Evolutionary conservation across 1,140 invertebrate genomes (phyloP).

Genomic region (Dendrolimus kikuchii): DNA sequence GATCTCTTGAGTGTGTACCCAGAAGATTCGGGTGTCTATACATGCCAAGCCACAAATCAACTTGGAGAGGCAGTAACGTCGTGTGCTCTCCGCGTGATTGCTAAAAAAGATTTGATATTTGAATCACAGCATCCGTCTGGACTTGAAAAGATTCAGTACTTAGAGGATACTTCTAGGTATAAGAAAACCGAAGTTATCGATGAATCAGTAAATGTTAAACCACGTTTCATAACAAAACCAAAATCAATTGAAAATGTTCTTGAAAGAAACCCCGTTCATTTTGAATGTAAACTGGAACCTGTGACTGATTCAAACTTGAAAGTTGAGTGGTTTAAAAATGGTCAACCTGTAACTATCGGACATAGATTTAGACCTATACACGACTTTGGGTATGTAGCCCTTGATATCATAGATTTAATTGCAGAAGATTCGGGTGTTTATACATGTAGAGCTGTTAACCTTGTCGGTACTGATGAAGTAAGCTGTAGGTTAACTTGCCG

Average conservation of each 20-base stretch:
- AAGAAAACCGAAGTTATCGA: slow-evolving; percentile 87
- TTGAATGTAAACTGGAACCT: slow-evolving; percentile 98
- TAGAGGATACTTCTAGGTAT: slow-evolving; percentile 91
- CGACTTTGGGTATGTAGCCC: slow-evolving; percentile 95
- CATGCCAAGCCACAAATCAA: slow-evolving; percentile 92
- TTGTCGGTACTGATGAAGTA: slow-evolving; percentile 90
- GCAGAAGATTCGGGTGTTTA: slow-evolving; percentile 96
- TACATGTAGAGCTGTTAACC: slow-evolving; percentile 92
- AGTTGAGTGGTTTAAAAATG: slow-evolving; percentile 96
- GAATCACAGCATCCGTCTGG: slow-evolving; percentile 91
- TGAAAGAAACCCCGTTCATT: slow-evolving; percentile 95
- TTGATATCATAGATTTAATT: slow-evolving; percentile 93
- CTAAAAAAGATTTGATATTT: slow-evolving; percentile 88
- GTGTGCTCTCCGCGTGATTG: slow-evolving; percentile 89
- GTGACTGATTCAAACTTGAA: slow-evolving; percentile 94
- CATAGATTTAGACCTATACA: slow-evolving; percentile 95
- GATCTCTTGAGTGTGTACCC: slow-evolving; percentile 97
- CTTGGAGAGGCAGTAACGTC: slow-evolving; percentile 96
- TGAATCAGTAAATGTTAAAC: slow-evolving; percentile 86
- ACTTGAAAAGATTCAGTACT: slow-evolving; percentile 91
- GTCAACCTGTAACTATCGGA: slow-evolving; percentile 88
- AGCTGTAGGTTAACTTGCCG: slow-evolving; percentile 80
- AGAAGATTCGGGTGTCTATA: slow-evolving; percentile 97
- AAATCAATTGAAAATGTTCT: slow-evolving; percentile 88
- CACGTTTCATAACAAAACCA: slow-evolving; percentile 88